Evolutionary conservation across 2,888 invertebrate genomes (phyloP).

Genomic region (Morinoia aosen): DNA sequence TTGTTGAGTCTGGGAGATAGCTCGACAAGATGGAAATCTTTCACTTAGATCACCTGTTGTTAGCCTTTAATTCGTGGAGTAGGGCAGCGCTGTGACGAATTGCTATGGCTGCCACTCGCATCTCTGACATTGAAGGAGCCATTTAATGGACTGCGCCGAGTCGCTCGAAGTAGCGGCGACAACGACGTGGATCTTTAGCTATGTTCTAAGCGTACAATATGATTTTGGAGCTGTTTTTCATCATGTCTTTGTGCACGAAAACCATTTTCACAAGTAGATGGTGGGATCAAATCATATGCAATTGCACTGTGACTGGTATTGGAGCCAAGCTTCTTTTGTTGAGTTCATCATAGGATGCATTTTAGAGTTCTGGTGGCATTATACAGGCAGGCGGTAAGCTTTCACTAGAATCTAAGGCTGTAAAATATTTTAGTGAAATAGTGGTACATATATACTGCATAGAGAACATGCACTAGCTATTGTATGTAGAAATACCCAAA

Average conservation of each 20-base stretch:
- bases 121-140: not conserved
- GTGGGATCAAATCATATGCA: constrained; percentile 52
- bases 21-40: not conserved
- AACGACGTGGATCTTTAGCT: constrained; percentile 5
- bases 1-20: not conserved
- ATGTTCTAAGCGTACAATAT: constrained; percentile 35
- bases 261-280: constrained; percentile 46
- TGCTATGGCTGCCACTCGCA: not conserved
- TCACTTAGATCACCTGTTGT: not conserved
- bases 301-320: constrained; percentile 45
- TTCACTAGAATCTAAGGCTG: constrained; percentile 45
- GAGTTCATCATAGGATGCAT: constrained; percentile 43
- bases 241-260: constrained; percentile 46
- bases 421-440: constrained; percentile 51
- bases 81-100: constrained; percentile 44
- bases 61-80: not conserved
- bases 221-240: constrained; percentile 28
- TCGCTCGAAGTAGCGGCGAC: not conserved
- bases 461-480: constrained; percentile 65
- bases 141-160: not conserved
- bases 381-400: constrained; percentile 37
- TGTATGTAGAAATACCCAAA: constrained; percentile 64
- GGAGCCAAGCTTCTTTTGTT: constrained; percentile 43
- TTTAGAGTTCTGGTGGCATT: constrained; percentile 50
- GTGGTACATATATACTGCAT: constrained; percentile 64